Evolutionary conservation across 2,888 invertebrate genomes (phyloP).

Genomic region (Ophioninae sp.): DNA sequence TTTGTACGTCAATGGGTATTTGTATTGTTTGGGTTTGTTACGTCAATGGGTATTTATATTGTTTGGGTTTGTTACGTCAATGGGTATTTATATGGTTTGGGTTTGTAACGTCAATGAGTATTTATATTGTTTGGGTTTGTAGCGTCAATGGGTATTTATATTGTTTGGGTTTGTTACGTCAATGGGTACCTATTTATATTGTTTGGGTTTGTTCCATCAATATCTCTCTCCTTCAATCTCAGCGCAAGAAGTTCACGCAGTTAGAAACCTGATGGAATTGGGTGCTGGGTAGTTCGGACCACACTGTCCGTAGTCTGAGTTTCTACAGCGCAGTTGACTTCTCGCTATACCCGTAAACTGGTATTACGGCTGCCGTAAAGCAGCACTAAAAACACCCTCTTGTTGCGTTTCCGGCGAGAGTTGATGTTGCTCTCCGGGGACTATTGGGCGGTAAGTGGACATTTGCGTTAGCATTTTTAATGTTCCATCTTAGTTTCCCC

Average conservation of each 20-base stretch:
- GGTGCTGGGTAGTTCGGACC: constrained; percentile 34
- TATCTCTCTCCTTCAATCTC: constrained; percentile 21
- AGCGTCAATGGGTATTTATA: no score
- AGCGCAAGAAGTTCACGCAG: constrained; percentile 34
- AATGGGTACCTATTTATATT: background rate
- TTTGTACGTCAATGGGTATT: no score
- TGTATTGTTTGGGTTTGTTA: no score
- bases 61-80: no score
- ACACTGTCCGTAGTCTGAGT: constrained; percentile 23
- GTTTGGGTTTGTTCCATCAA: constrained; percentile 6
- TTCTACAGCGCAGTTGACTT: constrained; percentile 26
- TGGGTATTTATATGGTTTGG: no score
- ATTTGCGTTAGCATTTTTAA: constrained; percentile 55
- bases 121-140: no score
- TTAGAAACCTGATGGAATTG: constrained; percentile 44
- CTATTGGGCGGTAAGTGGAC: constrained; percentile 58
- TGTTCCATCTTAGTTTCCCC: constrained; percentile 2
- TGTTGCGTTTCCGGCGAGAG: constrained; percentile 56
- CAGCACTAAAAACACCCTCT: constrained; percentile 61
- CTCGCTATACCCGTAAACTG: constrained; percentile 62
- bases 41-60: no score
- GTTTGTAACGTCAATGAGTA: no score
- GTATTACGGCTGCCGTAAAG: constrained; percentile 62
- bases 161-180: no score
- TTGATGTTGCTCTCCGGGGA: constrained; percentile 34